phyloP scores from a whole-genome alignment of 1,140 invertebrate species.

The Lithobius niger region DNA sequence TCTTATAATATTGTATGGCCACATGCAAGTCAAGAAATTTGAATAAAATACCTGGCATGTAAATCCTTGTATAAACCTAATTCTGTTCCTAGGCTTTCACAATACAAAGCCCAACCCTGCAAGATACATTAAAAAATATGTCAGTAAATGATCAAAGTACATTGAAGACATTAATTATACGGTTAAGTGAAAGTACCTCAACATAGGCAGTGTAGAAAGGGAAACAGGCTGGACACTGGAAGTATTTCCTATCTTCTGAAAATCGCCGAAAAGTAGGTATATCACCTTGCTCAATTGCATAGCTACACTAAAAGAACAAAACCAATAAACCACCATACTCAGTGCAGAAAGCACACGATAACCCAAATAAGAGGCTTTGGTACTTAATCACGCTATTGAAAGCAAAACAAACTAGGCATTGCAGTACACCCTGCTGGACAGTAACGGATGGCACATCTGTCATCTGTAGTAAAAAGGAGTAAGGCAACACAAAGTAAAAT shows the following conservation, averaged over 20 bases:
- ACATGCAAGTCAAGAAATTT: no score
- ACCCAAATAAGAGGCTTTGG: conserved; percentile 21
- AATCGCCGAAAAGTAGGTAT: conserved; percentile 25
- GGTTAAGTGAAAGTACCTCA: conserved; percentile 16
- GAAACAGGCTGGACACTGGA: conserved; percentile 29
- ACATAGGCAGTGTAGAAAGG: conserved; percentile 30
- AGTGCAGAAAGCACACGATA: conserved; percentile 27
- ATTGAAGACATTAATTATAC: background rate
- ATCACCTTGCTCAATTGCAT: conserved; percentile 13
- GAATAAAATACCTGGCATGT: conserved; percentile 24
- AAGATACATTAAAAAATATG: background rate
- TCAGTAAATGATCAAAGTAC: background rate
- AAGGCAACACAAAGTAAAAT: no score
- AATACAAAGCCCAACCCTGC: conserved; percentile 31
- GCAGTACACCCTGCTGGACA: no score
- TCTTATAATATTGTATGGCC: no score
- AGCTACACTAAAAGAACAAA: conserved; percentile 1
- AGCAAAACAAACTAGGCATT: no score
- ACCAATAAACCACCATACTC: conserved; percentile 14
- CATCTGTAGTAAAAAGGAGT: no score
- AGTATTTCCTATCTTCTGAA: conserved; percentile 24
- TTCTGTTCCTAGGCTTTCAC: conserved; percentile 30
- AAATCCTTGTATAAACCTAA: conserved; percentile 25
- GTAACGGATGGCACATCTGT: no score
- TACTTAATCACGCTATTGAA: no score